These are phyloP conservation scores for Drosophila kurseongensis DNA, from an alignment of 1,140 invertebrate species.

Conservation along the genomic window DNA sequence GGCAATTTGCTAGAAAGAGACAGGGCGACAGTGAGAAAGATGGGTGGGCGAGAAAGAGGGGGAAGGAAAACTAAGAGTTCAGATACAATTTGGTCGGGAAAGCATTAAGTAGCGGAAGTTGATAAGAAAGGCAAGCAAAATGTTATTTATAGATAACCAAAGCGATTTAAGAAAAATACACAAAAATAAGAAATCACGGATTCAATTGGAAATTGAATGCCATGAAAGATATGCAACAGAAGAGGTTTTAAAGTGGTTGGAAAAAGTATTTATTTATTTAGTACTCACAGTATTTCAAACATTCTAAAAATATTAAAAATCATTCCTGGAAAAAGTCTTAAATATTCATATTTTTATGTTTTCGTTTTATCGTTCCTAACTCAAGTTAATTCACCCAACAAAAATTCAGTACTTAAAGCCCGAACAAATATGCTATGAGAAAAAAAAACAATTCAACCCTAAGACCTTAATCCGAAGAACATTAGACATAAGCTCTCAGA, in stretches of 20 bases:
- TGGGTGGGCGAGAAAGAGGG: not conserved
- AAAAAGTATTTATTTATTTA: too few relatives aligned
- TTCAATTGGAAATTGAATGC: conserved; percentile 17
- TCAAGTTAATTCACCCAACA: conserved; percentile 12
- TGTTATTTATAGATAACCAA: conserved; percentile 46
- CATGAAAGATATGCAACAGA: conserved; percentile 8
- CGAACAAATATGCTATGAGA: not conserved
- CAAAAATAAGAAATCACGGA: conserved; percentile 20
- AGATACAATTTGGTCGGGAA: conserved; percentile 21
- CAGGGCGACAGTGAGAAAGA: not conserved
- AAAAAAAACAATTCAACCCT: conserved; percentile 3
- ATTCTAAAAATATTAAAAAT: not conserved
- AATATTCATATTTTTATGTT: conserved; percentile 14
- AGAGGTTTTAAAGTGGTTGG: conserved; percentile 11
- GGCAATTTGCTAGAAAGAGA: conserved; percentile 38
- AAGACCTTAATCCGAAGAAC: conserved; percentile 40
- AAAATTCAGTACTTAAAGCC: conserved; percentile 16
- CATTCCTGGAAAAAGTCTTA: not conserved
- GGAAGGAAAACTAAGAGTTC: conserved; percentile 29
- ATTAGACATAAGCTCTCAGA: conserved; percentile 31
- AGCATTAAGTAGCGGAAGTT: conserved; percentile 48
- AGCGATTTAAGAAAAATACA: conserved; percentile 6
- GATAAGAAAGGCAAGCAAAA: conserved; percentile 50
- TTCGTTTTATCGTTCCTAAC: conserved; percentile 10
- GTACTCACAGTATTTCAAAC: too few relatives aligned